Conservation (phyloP, 1,140 invertebrate genomes). For the Steinernema khuongi region DNA sequence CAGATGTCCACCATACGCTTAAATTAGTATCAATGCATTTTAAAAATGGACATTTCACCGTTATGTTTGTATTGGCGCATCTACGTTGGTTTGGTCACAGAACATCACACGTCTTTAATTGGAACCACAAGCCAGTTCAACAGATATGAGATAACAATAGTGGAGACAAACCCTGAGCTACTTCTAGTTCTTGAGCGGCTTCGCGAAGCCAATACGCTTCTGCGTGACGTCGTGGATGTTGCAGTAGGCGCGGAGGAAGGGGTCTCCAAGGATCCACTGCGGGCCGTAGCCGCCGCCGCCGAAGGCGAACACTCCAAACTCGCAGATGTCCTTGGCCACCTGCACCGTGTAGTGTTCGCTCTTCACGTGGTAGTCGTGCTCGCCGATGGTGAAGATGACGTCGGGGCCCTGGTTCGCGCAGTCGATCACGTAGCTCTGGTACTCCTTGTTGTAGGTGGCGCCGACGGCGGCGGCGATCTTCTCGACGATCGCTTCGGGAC, state of each 20-base stretch:
- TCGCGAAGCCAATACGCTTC: conserved; percentile 33
- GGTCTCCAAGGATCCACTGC: conserved; percentile 33
- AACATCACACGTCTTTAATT: conserved; percentile 1
- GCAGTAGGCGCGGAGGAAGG: conserved; percentile 31
- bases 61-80: not conserved
- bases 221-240: conserved; percentile 35
- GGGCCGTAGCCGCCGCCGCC: conserved; percentile 27
- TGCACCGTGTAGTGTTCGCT: conserved; percentile 20
- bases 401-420: conserved; percentile 1
- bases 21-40: not conserved
- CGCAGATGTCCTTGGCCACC: conserved; percentile 20
- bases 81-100: not conserved
- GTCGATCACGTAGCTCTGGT: conserved; percentile 8
- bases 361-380: conserved; percentile 15
- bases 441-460: conserved; percentile 18
- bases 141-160: not conserved
- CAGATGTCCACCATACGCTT: not conserved
- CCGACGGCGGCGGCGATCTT: conserved; percentile 16
- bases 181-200: conserved; percentile 20
- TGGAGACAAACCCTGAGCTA: not conserved
- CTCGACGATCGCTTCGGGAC: conserved; percentile 14
- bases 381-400: conserved; percentile 19
- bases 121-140: not conserved
- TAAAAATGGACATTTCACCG: not conserved
- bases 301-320: conserved; percentile 28